Base-by-base conservation (phyloP, 1,140 invertebrate species). In the Drosophila azteca region DNA sequence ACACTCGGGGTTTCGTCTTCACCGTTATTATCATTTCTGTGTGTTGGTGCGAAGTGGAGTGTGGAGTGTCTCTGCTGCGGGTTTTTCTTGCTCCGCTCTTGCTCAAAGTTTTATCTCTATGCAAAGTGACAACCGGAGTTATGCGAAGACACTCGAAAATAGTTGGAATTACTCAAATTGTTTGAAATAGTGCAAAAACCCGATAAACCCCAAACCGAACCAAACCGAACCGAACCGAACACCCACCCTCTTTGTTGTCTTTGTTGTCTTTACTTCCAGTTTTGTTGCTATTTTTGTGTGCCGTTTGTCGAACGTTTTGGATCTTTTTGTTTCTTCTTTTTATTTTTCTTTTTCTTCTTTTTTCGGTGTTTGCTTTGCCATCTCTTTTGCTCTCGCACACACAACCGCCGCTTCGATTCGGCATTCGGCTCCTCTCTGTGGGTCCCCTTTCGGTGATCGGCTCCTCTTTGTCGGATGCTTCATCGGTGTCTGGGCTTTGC, bases 1-100 rank as follows among this genome's bases (percentile, higher is more conserved):
- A 29, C 50, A 29, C 50, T 24, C 22, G 11, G 26, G 9, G 43
- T 49, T 72, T 75, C 66, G 78, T 72, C 69, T 81, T 82, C 78
- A 87, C 78, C 78, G 74, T 85, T 82, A 87, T 78, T 81, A 74
- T 61, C 61, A 75, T 75, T 75, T 58, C 45, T 67, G 73, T 77
- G 51, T 68, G 61, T 50, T 73, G 65, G 22, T 61, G 59, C 64
- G 62, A 35, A 49, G 51, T 62, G 60, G 52, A 31, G 29, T 8
- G 8, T 7, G 7, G 29, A 31, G 17, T 20, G 17, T 20, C 17
- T 20, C 29, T 31, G 29, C 49, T 62, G 49, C 49, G 60, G 60
- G 22, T 45, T 41, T 62, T 62, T 62, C 39, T 54, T 20, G 17
- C 17, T 20, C 17, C 1, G 17, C 17, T 20, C 17, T 20, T 58